Conservation (phyloP, 2,797 vertebrate species). For the Botia almorhae region DNA sequence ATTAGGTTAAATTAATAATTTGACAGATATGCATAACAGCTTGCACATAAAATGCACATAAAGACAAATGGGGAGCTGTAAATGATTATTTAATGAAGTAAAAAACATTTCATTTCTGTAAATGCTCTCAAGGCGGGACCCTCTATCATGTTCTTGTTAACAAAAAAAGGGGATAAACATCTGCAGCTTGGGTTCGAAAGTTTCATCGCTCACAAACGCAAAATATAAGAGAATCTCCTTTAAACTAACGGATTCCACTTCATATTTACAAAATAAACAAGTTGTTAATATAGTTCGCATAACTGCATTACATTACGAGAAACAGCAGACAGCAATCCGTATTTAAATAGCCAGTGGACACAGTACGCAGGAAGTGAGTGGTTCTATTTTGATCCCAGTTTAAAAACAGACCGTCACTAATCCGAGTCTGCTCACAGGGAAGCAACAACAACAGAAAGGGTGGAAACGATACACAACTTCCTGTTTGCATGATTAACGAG, state of each 20-base stretch:
- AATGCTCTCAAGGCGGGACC: background rate
- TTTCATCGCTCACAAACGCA: constrained; percentile 19
- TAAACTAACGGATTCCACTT: background rate
- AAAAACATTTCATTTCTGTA: background rate
- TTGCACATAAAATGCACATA: background rate
- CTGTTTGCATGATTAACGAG: constrained; percentile 80
- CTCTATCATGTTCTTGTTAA: background rate
- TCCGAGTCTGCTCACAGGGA: constrained; percentile 32
- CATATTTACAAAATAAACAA: background rate
- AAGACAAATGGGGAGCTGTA: background rate
- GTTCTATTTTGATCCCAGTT: constrained; percentile 28
- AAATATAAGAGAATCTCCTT: background rate
- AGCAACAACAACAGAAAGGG: constrained; percentile 58
- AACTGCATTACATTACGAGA: background rate
- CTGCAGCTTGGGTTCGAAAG: background rate
- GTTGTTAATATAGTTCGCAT: background rate
- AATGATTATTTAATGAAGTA: background rate
- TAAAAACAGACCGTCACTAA: constrained; percentile 36
- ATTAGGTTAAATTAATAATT: background rate
- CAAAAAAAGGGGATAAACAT: background rate
- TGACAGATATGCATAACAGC: background rate
- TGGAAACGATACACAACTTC: constrained; percentile 70
- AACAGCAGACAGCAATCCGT: background rate
- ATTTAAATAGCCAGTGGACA: background rate
- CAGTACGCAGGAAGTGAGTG: background rate